Conservation (phyloP, 2,888 invertebrate genomes). For the Chalcosyrphus nemorum region DNA sequence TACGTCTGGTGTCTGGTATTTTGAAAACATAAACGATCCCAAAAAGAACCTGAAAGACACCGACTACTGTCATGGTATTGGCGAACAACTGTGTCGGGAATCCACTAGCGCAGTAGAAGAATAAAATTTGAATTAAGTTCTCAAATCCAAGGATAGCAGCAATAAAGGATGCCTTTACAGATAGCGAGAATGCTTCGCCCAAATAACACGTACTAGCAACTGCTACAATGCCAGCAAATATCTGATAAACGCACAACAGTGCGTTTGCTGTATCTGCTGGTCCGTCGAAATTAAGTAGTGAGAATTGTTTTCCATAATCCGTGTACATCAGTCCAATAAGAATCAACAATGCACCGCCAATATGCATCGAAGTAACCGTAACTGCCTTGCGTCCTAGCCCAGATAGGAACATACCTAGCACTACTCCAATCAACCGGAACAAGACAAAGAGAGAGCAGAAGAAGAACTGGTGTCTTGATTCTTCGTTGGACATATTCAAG, state of each 20-base stretch:
- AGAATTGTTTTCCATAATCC: no score
- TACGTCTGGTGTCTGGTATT: conserved; percentile 78
- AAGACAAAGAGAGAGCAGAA: not conserved
- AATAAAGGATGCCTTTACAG: conserved; percentile 75
- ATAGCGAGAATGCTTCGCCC: conserved; percentile 78
- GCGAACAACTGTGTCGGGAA: no score
- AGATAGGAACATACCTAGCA: conserved; percentile 58
- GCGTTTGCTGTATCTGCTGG: not conserved
- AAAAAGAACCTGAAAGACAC: conserved; percentile 74
- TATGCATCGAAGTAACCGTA: conserved; percentile 72
- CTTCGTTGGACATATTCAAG: no score
- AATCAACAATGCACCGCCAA: conserved; percentile 69
- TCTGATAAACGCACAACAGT: conserved; percentile 74
- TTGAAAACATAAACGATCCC: conserved; percentile 63
- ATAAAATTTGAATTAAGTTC: conserved; percentile 73
- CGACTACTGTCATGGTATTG: no score
- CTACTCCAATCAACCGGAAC: conserved; percentile 71
- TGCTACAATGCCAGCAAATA: conserved; percentile 76
- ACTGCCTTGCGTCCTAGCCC: conserved; percentile 76
- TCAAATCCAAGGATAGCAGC: conserved; percentile 75
- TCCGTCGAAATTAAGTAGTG: not conserved
- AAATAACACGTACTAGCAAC: conserved; percentile 76
- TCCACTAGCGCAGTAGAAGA: no score
- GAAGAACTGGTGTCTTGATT: no score
- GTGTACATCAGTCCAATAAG: conserved; percentile 65